These are phyloP conservation scores for Smittia aterrima DNA, from an alignment of 2,888 invertebrate species.

Conservation along the genomic window DNA sequence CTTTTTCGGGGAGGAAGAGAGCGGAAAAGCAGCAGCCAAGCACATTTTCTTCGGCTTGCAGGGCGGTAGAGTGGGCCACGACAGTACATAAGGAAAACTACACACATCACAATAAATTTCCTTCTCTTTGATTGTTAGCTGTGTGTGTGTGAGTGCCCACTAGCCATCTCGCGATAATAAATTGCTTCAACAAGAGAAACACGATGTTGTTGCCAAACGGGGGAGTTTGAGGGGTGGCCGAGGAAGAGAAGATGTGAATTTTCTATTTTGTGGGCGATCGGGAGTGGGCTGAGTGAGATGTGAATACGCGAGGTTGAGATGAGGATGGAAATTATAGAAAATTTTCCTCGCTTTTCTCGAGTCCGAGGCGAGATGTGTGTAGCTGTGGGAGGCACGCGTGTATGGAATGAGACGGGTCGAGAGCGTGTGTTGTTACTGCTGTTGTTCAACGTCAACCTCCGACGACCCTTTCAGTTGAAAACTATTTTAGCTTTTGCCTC, in stretches of 20 bases:
- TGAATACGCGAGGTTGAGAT: neutral
- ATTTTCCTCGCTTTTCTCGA: constrained; percentile 8
- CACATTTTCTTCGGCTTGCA: neutral
- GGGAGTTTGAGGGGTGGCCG: neutral
- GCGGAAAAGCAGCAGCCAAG: neutral
- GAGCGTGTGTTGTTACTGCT: neutral
- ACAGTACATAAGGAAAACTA: neutral
- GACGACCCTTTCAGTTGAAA: neutral
- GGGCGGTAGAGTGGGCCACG: neutral
- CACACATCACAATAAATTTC: constrained; percentile 1
- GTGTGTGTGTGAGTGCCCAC: constrained; percentile 20
- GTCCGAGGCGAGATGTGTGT: neutral
- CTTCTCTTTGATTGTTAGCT: neutral
- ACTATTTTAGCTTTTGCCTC: neutral
- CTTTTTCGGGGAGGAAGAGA: neutral
- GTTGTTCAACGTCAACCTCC: neutral
- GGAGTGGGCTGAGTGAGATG: neutral
- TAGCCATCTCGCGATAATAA: constrained; percentile 40
- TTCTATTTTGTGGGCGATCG: constrained; percentile 11
- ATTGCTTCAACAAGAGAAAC: constrained; percentile 28
- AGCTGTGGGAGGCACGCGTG: neutral
- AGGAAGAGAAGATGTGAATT: constrained; percentile 9
- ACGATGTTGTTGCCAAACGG: neutral
- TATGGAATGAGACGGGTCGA: neutral
- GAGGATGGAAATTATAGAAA: constrained; percentile 4